Conservation (phyloP, 2,113 vertebrate species). For the Thamnaconus septentrionalis region DNA sequence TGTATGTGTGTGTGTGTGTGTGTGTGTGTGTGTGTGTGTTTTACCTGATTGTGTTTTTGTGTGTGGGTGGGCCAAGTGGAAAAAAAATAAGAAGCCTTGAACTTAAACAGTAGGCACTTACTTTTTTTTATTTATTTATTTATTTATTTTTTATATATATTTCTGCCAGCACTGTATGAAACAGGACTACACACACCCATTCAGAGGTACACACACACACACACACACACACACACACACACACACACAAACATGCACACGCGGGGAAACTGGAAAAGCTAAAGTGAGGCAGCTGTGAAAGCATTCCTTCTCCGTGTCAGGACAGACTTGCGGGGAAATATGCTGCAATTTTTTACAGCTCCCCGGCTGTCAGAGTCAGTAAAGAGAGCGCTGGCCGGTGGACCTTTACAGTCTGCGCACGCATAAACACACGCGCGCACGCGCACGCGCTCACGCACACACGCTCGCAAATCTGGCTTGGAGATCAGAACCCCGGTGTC, state of each 20-base stretch:
- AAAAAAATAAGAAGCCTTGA: too few species aligned
- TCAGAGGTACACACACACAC: too few species aligned
- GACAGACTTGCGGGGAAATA: conserved; percentile 61
- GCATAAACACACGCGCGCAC: conserved; percentile 16
- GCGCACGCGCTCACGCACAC: too few species aligned
- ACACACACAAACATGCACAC: neutral
- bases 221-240: neutral
- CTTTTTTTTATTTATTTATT: too few species aligned
- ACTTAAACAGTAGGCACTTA: too few species aligned
- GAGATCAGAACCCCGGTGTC: conserved; percentile 31
- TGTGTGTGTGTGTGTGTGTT: too few species aligned
- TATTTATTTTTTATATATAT: too few species aligned
- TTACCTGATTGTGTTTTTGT: too few species aligned
- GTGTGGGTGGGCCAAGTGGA: too few species aligned
- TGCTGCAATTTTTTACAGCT: conserved; percentile 38
- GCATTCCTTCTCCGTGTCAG: conserved; percentile 50
- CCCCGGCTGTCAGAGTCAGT: conserved; percentile 56
- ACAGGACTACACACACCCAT: too few species aligned
- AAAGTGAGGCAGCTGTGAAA: conserved; percentile 61
- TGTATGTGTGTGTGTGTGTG: too few species aligned
- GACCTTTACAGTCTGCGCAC: conserved; percentile 46
- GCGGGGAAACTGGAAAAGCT: neutral
- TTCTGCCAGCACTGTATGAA: too few species aligned
- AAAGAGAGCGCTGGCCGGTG: conserved; percentile 47
- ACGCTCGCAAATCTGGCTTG: neutral